Percentiles rank a stretch among this genome's conserved stretches.
phyloP scores from a whole-genome alignment of 2,888 invertebrate genomes.

The Phaonia tiefii region DNA sequence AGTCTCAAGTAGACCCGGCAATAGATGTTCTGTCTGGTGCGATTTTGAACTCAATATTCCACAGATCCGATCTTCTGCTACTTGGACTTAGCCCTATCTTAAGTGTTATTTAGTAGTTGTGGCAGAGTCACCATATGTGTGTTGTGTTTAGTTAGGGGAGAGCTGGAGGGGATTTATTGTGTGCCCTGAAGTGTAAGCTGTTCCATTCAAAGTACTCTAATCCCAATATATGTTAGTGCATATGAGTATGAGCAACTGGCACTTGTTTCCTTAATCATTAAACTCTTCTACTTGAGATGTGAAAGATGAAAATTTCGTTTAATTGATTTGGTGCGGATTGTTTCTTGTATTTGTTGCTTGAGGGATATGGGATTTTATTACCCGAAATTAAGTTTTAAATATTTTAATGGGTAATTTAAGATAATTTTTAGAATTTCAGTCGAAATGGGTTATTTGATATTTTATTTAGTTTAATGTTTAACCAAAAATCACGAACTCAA shows the following conservation, averaged over 20 bases:
- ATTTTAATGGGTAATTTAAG: constrained; percentile 48
- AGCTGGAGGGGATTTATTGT: neutral
- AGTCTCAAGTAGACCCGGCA: constrained; percentile 56
- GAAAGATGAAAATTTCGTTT: neutral
- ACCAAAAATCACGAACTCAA: constrained; percentile 11
- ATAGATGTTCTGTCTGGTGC: constrained; percentile 22
- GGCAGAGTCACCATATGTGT: neutral
- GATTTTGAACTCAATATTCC: neutral
- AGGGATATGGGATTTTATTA: constrained; percentile 41
- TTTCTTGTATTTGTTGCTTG: too few relatives aligned
- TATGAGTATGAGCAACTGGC: neutral
- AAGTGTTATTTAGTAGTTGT: constrained; percentile 4
- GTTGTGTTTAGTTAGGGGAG: neutral
- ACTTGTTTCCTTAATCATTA: constrained; percentile 8
- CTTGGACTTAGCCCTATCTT: constrained; percentile 45
- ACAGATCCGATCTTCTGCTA: neutral
- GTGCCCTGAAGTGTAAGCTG: constrained; percentile 15
- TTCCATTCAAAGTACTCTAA: constrained; percentile 26
- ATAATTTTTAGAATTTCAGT: neutral
- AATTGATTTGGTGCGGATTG: too few relatives aligned
- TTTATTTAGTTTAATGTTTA: constrained; percentile 15
- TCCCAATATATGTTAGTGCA: too few relatives aligned
- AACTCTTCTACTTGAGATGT: neutral
- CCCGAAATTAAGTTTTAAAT: constrained; percentile 54
- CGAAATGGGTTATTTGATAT: constrained; percentile 34